Evolutionary conservation across 1,140 invertebrate genomes (phyloP), one percentile per base, ranked within the genome.

Genomic region (Calliphora vicina): DNA sequence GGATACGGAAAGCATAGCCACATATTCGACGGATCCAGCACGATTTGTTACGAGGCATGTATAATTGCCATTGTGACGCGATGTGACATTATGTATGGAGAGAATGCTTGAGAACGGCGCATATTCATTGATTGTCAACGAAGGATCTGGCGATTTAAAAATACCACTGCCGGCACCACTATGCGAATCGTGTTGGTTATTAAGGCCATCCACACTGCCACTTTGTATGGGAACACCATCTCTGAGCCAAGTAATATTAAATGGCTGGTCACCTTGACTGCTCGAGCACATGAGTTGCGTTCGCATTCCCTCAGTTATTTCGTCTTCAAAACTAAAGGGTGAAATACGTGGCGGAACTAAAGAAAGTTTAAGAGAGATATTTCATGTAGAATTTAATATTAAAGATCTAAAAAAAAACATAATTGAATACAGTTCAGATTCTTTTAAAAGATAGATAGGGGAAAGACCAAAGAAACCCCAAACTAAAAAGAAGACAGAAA

Each of bases 241-340:
- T 83, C 93, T 91, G 61, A 91, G 91, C 94, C 95, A 96, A 10
- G 92, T 92, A 50, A 96, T 95, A 84, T 93, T 93, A 61, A 97
- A 92, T 0, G 96, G 95, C 83, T 93, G 91, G 87, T 96, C 95
- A 6, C 96, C 96, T 87, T 95, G 95, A 82, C 93, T 93, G 61
- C 95, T 93, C 83, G 94, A 94, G 89, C 96, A 97, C 35, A 95
- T 94, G 25, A 96, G 93, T 84, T 95, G 94, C 10, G 95, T 94
- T 72, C 95, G 91, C 89, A 95, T 95, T 6, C 95, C 96, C 91
- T 96, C 94, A 86, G 94, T 94, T 10, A 92, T 93, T 84, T 92
- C 91, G 82, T 92, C 92, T 80, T 94, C 93, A 86, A 95, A 93
- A 73, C 90, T 91, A 87, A 95, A 94, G 73, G 94, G 92, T 50